Percentiles rank a stretch among this genome's conserved stretches.
These are phyloP conservation scores for Nixonia krombeini DNA, from an alignment of 1,140 invertebrate genomes.

Conservation along the genomic window DNA sequence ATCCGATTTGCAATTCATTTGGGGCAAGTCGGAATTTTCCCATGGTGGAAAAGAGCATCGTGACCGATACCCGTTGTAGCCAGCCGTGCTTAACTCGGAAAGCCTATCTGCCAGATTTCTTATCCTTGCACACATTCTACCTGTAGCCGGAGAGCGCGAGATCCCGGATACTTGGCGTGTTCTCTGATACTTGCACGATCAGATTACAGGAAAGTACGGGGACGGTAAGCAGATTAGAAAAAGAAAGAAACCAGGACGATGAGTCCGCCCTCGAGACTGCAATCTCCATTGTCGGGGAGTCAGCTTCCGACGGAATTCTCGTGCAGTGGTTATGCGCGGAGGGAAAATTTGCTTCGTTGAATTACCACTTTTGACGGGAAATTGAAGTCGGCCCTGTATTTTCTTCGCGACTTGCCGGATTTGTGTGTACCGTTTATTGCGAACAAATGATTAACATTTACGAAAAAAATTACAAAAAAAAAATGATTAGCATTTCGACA, in stretches of 20 bases:
- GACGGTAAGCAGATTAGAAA: conserved; percentile 28
- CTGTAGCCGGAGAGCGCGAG: no score
- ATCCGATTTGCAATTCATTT: not conserved
- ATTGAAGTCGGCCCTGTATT: no score
- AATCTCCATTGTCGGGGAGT: conserved; percentile 11
- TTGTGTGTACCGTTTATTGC: no score
- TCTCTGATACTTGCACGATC: conserved; percentile 17
- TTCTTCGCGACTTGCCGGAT: no score
- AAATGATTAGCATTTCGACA: no score
- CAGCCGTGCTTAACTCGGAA: not conserved
- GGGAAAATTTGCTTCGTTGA: conserved; percentile 4
- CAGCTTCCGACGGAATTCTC: conserved; percentile 8
- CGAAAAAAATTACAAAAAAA: no score
- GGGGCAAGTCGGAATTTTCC: not conserved
- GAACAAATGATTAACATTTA: no score
- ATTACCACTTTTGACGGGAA: no score
- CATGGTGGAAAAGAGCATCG: not conserved
- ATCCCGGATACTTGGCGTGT: conserved; percentile 10
- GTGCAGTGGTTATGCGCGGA: conserved; percentile 10
- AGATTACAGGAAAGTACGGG: conserved; percentile 24
- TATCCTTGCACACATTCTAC: conserved; percentile 10
- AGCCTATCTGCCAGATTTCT: conserved; percentile 4
- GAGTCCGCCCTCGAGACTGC: conserved; percentile 22
- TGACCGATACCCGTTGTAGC: conserved; percentile 11
- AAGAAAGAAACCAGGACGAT: conserved; percentile 22